Conservation (phyloP, 2,888 invertebrate genomes). For the Zygothrica quintamaculata region DNA sequence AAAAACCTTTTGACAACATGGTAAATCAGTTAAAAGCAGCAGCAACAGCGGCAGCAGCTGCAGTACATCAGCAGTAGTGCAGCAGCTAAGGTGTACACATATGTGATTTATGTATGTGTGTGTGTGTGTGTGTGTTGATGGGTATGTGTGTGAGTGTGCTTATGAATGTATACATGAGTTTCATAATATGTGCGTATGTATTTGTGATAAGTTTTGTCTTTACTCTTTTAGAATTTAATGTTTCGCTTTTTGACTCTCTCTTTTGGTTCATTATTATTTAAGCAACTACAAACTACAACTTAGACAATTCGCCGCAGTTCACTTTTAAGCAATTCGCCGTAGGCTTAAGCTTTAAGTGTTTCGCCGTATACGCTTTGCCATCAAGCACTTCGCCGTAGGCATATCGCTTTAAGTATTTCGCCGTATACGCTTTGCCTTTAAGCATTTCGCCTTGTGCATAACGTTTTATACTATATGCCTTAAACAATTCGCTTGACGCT, state of each 20-base stretch:
- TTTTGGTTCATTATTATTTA: no score
- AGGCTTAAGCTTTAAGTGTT: no score
- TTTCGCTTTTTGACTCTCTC: conserved; percentile 29
- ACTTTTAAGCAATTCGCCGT: no score
- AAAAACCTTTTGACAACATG: conserved; percentile 51
- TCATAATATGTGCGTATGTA: conserved; percentile 10
- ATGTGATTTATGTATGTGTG: neutral
- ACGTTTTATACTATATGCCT: no score
- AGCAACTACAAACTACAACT: conserved; percentile 25
- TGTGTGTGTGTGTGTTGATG: conserved; percentile 3
- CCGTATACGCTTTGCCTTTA: no score
- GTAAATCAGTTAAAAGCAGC: conserved; percentile 45
- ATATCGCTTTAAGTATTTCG: no score
- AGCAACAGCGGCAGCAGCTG: conserved; percentile 16
- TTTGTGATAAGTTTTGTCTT: neutral
- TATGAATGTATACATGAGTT: conserved; percentile 10
- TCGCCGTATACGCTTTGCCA: no score
- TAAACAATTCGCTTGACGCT: no score
- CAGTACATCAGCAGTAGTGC: no score
- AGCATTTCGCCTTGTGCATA: no score
- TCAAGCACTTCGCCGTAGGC: no score
- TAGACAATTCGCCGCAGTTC: neutral
- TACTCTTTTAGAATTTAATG: neutral
- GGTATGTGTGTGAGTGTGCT: conserved; percentile 9
- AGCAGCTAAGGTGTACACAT: no score